Base-by-base conservation (phyloP, 2,888 invertebrate genomes). In the Drosophila nr. perissopoda region DNA sequence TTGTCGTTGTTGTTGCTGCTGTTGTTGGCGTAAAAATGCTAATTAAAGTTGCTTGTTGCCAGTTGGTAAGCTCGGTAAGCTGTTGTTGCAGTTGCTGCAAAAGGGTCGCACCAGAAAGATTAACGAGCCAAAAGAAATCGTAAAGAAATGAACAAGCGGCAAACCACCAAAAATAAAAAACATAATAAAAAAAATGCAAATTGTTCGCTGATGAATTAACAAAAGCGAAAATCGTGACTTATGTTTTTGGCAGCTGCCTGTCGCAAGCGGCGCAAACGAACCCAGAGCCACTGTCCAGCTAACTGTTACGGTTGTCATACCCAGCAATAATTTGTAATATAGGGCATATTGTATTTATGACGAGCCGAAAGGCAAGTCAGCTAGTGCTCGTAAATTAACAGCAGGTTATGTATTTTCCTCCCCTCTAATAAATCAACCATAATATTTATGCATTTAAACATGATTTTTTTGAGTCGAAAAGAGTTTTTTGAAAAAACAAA, bases 151-250 rank as follows among this genome's bases (percentile, higher is more conserved):
- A 81, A 86, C 76, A 76, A 74, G 70, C 75, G 61, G 68, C 73
- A 40, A 46, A 16, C 25, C 25, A 25, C 46, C 25, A 56, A 73
- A 51, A 60, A 70, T 59, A 77, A 66, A 16, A 27, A 25, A 27
- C 36, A 18, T 13, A 38, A 56, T 27, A 38, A 56, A 13, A n/a
- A 53, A 90, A 88, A 89, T 89, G 89, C 89, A 89, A 89, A 89
- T 89, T 91, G 89, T 90, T 86, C 90, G 91, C 84, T 89, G 91
- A 89, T 89, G 89, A 89, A 89, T 89, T 89, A 89, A 89, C 91
- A 89, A 89, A 89, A 89, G 91, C 91, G 74, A 89, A 91, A 91
- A 89, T 89, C 89, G 89, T 89, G 89, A 89, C 89, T 89, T 89
- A 89, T 91, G 90, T 88, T 89, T 87, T 90, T 90, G 88, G 88